A percentile compares a stretch with the other conserved stretches of the same genome.
phyloP scores from a whole-genome alignment of 1,140 invertebrate species.

The Bombyx mori region ASM3026992v2 NC_085121.1:13546001-13546500 shows the following conservation, averaged over 20 bases:
- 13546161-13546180: conserved; percentile 5
- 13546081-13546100: conserved; percentile 1
- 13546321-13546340: conserved; percentile 57
- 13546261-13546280: conserved; percentile 54
- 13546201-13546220: conserved; percentile 32
- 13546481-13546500: no score
- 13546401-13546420: no score
- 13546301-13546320: conserved; percentile 60
- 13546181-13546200: conserved; percentile 24
- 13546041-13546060: conserved; percentile 15
- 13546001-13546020: conserved; percentile 37
- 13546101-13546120: neutral
- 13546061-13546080: conserved; percentile 10
- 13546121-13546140: conserved; percentile 1
- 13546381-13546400: no score
- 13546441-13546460: no score
- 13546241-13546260: conserved; percentile 31
- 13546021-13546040: conserved; percentile 41
- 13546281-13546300: conserved; percentile 62
- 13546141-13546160: conserved; percentile 17
- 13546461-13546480: no score
- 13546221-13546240: conserved; percentile 35
- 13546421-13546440: no score
- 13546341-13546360: conserved; percentile 39
- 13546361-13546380: conserved; percentile 26